A percentile compares a stretch with the other conserved stretches of the same genome.
Evolutionary conservation across 2,113 vertebrate genomes (phyloP).

Genomic region (Limnothrissa miodon): DNA sequence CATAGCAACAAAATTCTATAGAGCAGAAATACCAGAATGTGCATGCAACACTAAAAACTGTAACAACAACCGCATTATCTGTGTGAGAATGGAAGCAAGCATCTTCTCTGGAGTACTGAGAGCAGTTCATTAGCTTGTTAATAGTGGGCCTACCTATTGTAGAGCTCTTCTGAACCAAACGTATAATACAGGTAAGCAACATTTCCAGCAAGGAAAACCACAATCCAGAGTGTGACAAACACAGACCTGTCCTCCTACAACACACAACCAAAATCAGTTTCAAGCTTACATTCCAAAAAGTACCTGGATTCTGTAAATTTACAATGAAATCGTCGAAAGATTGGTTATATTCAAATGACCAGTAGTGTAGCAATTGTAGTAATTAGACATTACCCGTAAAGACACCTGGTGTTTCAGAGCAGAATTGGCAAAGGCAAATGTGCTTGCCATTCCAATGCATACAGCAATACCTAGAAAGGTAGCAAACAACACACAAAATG

Average conservation of each 20-base stretch:
- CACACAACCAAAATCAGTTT: neutral
- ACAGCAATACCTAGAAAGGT: conserved; percentile 84
- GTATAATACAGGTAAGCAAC: conserved; percentile 90
- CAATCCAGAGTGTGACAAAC: conserved; percentile 86
- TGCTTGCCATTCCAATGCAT: conserved; percentile 94
- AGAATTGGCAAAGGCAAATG: conserved; percentile 93
- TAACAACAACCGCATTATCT: neutral
- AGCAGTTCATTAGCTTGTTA: neutral
- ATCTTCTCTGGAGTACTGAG: neutral
- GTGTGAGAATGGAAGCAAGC: neutral
- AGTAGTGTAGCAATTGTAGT: neutral
- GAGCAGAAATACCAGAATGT: neutral
- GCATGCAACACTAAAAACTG: too few species aligned
- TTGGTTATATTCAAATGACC: neutral
- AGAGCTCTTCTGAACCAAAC: conserved; percentile 88
- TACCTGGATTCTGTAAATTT: neutral
- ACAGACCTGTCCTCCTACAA: conserved; percentile 90
- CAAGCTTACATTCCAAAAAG: conserved; percentile 26
- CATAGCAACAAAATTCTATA: neutral
- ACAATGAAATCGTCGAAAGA: too few species aligned
- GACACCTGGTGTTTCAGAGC: conserved; percentile 91
- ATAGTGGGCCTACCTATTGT: conserved; percentile 80
- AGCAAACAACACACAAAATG: conserved; percentile 23
- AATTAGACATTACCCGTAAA: conserved; percentile 76
- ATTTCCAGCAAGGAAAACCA: conserved; percentile 87